These are phyloP conservation scores for Hyperoodon ampullatus DNA, from an alignment of 2,113 vertebrate genomes.

Conservation along the genomic window DNA sequence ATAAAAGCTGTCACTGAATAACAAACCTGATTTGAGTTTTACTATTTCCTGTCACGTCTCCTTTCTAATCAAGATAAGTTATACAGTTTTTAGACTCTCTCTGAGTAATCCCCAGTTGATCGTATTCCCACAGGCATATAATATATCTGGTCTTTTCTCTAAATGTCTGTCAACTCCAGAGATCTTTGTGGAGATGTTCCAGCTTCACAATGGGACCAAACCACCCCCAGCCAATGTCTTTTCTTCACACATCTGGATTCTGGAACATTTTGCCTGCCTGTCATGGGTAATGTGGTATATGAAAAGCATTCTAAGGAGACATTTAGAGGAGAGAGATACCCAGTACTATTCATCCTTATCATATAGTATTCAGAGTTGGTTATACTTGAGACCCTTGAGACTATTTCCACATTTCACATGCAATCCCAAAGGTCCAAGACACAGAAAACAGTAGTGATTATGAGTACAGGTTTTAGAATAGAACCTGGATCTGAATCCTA, in stretches of 20 bases:
- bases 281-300: not conserved
- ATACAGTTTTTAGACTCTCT: not conserved
- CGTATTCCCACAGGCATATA: not conserved
- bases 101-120: not conserved
- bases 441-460: not conserved
- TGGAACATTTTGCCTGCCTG: not conserved
- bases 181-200: not conserved
- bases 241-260: not conserved
- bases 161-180: not conserved
- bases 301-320: slow-evolving; percentile 1
- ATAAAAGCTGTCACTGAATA: not conserved
- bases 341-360: not conserved
- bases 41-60: not conserved
- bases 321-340: not conserved
- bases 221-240: not conserved
- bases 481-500: not conserved
- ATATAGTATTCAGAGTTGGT: slow-evolving; percentile 6
- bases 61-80: slow-evolving; percentile 20
- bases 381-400: not conserved
- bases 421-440: not conserved
- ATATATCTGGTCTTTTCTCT: not conserved
- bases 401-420: slow-evolving; percentile 35
- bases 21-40: slow-evolving; percentile 31
- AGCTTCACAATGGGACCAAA: not conserved
- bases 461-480: slow-evolving; percentile 41